Percentiles rank a stretch among this genome's conserved stretches.
Conservation (phyloP, 2,113 vertebrate genomes). For the Hydropotes inermis region DNA sequence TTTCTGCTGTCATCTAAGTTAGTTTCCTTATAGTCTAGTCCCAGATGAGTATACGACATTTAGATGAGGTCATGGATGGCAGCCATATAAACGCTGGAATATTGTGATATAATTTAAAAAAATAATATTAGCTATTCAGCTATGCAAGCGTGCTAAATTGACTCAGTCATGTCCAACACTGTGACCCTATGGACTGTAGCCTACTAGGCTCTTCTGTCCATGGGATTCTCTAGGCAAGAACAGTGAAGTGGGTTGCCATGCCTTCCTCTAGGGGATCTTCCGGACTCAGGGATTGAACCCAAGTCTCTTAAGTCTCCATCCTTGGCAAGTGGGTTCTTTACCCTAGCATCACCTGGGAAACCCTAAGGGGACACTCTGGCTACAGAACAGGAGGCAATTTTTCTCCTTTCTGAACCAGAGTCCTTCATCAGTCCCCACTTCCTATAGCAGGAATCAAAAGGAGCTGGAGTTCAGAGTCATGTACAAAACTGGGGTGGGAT, state of each 20-base stretch:
- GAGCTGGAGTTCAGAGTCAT: background rate
- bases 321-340: background rate
- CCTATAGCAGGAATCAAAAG: background rate
- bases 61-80: background rate
- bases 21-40: background rate
- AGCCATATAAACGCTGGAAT: background rate
- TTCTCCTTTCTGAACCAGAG: background rate
- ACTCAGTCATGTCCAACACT: background rate
- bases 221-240: background rate
- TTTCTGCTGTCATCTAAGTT: background rate
- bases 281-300: background rate
- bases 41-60: background rate
- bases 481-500: background rate
- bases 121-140: background rate
- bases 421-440: background rate
- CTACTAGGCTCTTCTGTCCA: background rate
- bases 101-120: background rate
- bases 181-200: background rate
- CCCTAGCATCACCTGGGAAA: background rate
- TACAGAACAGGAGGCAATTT: background rate
- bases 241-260: background rate
- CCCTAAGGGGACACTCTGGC: background rate
- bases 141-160: background rate
- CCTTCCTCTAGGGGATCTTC: background rate
- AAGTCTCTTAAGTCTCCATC: background rate